Conservation (phyloP, 1,140 invertebrate species). For the Apis dorsata region DNA sequence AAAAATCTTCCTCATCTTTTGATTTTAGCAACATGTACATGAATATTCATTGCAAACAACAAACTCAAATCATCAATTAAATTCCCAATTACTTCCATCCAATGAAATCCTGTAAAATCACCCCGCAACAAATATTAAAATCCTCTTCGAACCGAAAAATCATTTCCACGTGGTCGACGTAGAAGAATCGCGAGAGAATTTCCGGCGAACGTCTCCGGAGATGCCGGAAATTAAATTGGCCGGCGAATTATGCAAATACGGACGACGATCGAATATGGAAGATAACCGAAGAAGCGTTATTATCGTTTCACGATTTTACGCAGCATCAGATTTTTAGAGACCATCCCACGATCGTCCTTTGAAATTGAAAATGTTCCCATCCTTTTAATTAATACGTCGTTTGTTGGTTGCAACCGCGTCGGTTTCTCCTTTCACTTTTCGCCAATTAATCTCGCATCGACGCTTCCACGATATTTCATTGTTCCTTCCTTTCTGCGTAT, state of each 20-base stretch:
- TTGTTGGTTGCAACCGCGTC: background rate
- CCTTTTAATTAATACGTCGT: slow-evolving; percentile 51
- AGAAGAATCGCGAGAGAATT: slow-evolving; percentile 5
- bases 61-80: background rate
- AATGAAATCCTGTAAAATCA: too few relatives aligned
- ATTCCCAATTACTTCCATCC: background rate
- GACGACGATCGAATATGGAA: slow-evolving; percentile 34
- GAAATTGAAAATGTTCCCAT: slow-evolving; percentile 57
- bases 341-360: slow-evolving; percentile 46
- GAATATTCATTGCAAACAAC: background rate
- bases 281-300: slow-evolving; percentile 48
- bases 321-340: too few relatives aligned
- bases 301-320: slow-evolving; percentile 55
- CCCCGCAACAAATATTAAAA: background rate
- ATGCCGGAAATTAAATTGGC: slow-evolving; percentile 58
- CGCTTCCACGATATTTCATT: slow-evolving; percentile 6
- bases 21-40: background rate
- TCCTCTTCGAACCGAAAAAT: too few relatives aligned
- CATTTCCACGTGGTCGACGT: background rate
- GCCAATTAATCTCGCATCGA: slow-evolving; percentile 42
- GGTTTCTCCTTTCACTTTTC: background rate
- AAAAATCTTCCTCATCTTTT: too few relatives aligned
- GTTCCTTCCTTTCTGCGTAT: background rate
- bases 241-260: slow-evolving; percentile 61
- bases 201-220: slow-evolving; percentile 20